Evolutionary conservation across 2,888 invertebrate species (phyloP).

Genomic region (Gari tellinella): DNA sequence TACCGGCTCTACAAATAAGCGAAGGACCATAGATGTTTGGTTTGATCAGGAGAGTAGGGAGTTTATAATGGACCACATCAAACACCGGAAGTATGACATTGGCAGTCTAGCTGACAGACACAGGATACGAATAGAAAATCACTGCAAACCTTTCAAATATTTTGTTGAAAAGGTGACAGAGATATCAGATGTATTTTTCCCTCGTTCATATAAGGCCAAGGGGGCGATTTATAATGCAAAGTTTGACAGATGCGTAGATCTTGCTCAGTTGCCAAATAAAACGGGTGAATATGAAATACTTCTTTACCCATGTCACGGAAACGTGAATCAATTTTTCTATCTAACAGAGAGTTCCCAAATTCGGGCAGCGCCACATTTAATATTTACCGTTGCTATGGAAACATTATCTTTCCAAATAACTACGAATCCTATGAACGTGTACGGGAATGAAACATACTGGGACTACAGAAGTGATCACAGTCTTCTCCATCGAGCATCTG

Average conservation of each 20-base stretch:
- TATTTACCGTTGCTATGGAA: too few species aligned
- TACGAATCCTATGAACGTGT: too few species aligned
- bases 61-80: conserved; percentile 23
- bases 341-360: too few species aligned
- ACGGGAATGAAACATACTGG: too few species aligned
- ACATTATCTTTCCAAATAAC: too few species aligned
- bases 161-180: conserved; percentile 29
- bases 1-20: conserved; percentile 29
- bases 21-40: conserved; percentile 37
- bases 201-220: conserved; percentile 5
- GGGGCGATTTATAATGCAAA: conserved; percentile 23
- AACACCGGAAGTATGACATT: conserved; percentile 23
- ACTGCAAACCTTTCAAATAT: conserved; percentile 50
- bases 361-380: too few species aligned
- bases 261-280: conserved; percentile 14
- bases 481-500: too few species aligned
- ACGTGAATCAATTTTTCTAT: background rate
- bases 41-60: conserved; percentile 37
- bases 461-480: too few species aligned
- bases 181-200: conserved; percentile 40
- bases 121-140: conserved; percentile 30
- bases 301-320: conserved; percentile 24
- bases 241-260: conserved; percentile 30
- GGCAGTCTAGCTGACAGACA: conserved; percentile 21
- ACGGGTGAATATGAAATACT: conserved; percentile 6